Evolutionary conservation across 2,113 vertebrate species (phyloP).

Genomic region (Gymnarchus niloticus): DNA sequence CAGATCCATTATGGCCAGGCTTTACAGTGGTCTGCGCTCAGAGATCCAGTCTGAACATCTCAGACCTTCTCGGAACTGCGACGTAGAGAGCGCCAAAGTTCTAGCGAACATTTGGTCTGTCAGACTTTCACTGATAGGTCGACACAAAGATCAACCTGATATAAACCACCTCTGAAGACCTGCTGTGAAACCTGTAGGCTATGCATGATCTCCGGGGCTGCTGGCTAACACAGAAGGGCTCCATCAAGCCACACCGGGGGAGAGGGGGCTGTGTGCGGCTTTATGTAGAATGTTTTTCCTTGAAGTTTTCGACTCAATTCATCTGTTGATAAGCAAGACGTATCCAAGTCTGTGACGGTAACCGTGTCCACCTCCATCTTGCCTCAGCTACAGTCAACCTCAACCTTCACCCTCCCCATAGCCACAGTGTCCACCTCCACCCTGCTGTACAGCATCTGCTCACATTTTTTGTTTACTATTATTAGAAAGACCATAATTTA

Average conservation of each 20-base stretch:
- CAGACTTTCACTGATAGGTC: neutral
- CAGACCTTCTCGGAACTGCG: neutral
- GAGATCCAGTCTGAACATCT: neutral
- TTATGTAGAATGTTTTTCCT: constrained; percentile 32
- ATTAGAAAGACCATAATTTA: neutral
- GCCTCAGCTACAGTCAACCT: too few species aligned
- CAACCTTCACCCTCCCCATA: too few species aligned
- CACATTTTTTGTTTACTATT: neutral
- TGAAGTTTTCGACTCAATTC: constrained; percentile 26
- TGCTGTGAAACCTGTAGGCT: neutral
- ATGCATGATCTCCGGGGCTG: neutral
- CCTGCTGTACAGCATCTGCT: constrained; percentile 1
- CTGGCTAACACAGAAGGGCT: neutral
- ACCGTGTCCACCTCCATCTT: constrained; percentile 25
- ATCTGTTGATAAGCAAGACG: constrained; percentile 28
- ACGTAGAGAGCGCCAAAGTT: neutral
- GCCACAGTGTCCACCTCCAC: neutral
- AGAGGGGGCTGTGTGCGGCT: constrained; percentile 5
- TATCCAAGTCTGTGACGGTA: too few species aligned
- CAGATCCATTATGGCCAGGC: neutral
- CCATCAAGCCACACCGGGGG: constrained; percentile 31
- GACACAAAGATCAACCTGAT: neutral
- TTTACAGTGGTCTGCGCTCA: neutral
- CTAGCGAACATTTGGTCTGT: neutral
- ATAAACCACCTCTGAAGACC: neutral